Percentiles rank a stretch among this genome's conserved stretches.
phyloP scores from a whole-genome alignment of 2,888 invertebrate genomes.

The Tiliacea citrago region DNA sequence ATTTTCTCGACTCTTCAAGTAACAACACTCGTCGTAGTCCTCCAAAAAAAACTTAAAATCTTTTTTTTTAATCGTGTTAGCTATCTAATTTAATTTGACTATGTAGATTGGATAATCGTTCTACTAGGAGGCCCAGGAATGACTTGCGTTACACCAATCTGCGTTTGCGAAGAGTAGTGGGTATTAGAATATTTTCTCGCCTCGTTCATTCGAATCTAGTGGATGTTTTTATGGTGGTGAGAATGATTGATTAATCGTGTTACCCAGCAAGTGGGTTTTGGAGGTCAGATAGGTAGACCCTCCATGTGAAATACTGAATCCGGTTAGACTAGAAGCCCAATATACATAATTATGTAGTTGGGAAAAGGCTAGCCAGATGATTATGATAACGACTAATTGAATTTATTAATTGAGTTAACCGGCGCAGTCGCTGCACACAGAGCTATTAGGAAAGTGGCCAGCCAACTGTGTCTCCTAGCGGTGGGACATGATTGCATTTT shows the following conservation, averaged over 20 bases:
- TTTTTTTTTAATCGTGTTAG: no score
- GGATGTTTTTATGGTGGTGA: not conserved
- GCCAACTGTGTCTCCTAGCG: constrained; percentile 78
- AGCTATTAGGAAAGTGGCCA: constrained; percentile 75
- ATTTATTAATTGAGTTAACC: constrained; percentile 76
- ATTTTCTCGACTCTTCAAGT: no score
- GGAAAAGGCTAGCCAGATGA: not conserved
- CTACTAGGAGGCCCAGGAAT: no score
- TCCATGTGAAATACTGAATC: not conserved
- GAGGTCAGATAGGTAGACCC: no score
- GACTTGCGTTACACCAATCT: not conserved
- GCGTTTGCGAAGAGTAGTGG: not conserved
- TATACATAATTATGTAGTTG: not conserved
- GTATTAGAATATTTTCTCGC: not conserved
- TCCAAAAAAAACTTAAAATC: no score
- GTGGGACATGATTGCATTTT: not conserved
- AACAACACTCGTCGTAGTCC: no score
- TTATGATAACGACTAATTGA: constrained; percentile 28
- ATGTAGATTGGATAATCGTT: not conserved
- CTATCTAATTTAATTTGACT: no score
- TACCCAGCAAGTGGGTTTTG: not conserved
- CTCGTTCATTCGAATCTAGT: no score
- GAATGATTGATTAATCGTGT: not conserved
- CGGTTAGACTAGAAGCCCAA: not conserved
- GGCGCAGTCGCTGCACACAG: constrained; percentile 72